Base-by-base conservation (phyloP, 1,140 invertebrate genomes). In the Thalassaphorura encarpata region DNA sequence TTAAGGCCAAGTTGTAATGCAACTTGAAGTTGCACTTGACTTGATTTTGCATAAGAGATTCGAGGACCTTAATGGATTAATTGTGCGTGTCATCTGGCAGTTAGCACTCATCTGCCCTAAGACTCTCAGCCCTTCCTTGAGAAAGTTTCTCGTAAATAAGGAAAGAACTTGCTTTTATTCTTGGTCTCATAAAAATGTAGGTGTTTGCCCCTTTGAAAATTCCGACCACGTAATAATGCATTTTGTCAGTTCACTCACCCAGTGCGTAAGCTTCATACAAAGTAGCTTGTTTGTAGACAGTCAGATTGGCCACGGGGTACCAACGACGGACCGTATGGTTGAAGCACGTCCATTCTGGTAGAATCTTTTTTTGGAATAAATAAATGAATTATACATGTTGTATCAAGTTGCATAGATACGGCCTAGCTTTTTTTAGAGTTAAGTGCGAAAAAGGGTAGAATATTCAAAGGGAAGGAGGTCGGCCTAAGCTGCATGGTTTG, bases 291-390 rank as follows among this genome's bases (percentile, higher is more conserved):
- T 78, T 72, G 50, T 76, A 71, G 18, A 72, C 68, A 6, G 78
- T 78, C 61, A 76, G 69, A 65, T 81, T 81, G 18, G 79, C 79
- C 1, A 80, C 76, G 4, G 80, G 78, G 65, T 73, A 78, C 76
- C 77, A 81, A 39, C 80, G 66, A 47, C 72, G 70, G 11, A 78
- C 72, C 24, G 69, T 68, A 59, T 73, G 73, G 49, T 74, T 69
- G 58, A 76, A 73, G 54, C 74, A 76, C 0, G 72, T 75, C 67
- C 69, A 67, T 36, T 73, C 66, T 4, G 66, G 57, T 6, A 70
- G 68, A 26, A 77, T 67, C 76, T 77, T 52, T 16, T 66, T 64
- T 45, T 55, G 54, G 56, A 53, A 47, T 24, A 29, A 29, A 24
- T 43, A 58, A 23, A 45, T n/a, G 39, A 11, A 39, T 8, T 28